Percentiles rank a stretch among this genome's conserved stretches.
Conservation (phyloP, 2,113 vertebrate species). For the Nettapus auritus region DNA sequence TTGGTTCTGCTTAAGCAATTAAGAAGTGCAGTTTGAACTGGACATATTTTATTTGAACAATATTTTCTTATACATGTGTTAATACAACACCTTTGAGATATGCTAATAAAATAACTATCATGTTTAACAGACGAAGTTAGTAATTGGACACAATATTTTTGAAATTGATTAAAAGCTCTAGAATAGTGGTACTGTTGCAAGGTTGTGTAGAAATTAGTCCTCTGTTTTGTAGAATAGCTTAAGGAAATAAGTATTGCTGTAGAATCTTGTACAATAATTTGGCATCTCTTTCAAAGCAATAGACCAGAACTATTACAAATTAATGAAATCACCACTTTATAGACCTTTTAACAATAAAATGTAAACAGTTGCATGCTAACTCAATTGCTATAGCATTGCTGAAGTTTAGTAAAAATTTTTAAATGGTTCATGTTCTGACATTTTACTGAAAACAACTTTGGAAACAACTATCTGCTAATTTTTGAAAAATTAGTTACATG, state of each 20-base stretch:
- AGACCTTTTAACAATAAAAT: not conserved
- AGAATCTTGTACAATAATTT: not conserved
- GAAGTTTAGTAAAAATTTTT: not conserved
- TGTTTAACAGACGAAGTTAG: not conserved
- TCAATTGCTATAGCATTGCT: not conserved
- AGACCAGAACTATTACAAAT: not conserved
- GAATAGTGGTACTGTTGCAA: not conserved
- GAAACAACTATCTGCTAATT: not conserved
- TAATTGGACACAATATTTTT: slow-evolving; percentile 25
- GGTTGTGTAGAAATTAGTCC: not conserved
- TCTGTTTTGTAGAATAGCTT: not conserved
- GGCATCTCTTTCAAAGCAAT: not conserved
- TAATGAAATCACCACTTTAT: not conserved
- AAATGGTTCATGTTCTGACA: not conserved
- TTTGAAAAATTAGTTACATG: not conserved
- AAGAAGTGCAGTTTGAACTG: slow-evolving; percentile 41
- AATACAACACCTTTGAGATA: slow-evolving; percentile 22
- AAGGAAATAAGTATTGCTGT: not conserved
- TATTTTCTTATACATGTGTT: slow-evolving; percentile 10
- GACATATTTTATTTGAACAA: not conserved
- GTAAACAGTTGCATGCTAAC: not conserved
- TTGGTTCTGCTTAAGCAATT: slow-evolving; percentile 55
- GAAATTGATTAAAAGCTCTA: not conserved
- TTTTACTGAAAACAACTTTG: not conserved
- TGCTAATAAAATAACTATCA: not conserved